Evolutionary conservation across 2,888 invertebrate genomes (phyloP).

Genomic region (Achlya flavicornis): DNA sequence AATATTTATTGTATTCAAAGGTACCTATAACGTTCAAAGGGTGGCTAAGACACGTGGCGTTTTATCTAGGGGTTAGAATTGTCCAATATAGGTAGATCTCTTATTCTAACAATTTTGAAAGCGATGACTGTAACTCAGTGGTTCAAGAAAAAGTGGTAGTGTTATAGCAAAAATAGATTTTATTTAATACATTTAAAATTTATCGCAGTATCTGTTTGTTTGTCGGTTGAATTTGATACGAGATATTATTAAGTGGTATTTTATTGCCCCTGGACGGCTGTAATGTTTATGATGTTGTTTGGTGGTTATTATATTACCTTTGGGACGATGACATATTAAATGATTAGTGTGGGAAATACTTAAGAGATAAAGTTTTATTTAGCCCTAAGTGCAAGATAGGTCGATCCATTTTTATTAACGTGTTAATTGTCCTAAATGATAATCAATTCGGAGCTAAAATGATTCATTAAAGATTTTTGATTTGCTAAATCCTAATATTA

Average conservation of each 20-base stretch:
- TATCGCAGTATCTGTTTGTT: constrained; percentile 66
- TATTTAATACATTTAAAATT: constrained; percentile 78
- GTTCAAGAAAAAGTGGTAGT: constrained; percentile 45
- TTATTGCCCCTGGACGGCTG: constrained; percentile 59
- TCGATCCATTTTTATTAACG: not conserved
- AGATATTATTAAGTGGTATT: constrained; percentile 68
- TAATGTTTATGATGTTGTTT: constrained; percentile 63
- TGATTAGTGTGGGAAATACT: constrained; percentile 28
- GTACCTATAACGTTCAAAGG: constrained; percentile 59
- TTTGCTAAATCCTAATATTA: too few relatives aligned
- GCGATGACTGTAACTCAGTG: constrained; percentile 20
- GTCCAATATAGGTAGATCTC: constrained; percentile 47
- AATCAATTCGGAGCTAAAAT: not conserved
- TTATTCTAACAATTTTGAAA: constrained; percentile 18
- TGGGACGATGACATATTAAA: constrained; percentile 15
- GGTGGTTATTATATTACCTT: constrained; percentile 57
- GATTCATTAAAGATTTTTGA: not conserved
- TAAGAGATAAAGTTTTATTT: constrained; percentile 11
- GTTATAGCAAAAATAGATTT: constrained; percentile 51
- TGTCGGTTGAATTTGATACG: constrained; percentile 68
- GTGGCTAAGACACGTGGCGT: constrained; percentile 69
- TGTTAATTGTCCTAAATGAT: constrained; percentile 7
- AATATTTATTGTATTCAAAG: constrained; percentile 73
- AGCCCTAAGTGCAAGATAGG: not conserved
- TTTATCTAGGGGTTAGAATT: constrained; percentile 47